These are phyloP conservation scores for Capitulum mitella DNA, from an alignment of 2,888 invertebrate genomes.

Conservation along the genomic window DNA sequence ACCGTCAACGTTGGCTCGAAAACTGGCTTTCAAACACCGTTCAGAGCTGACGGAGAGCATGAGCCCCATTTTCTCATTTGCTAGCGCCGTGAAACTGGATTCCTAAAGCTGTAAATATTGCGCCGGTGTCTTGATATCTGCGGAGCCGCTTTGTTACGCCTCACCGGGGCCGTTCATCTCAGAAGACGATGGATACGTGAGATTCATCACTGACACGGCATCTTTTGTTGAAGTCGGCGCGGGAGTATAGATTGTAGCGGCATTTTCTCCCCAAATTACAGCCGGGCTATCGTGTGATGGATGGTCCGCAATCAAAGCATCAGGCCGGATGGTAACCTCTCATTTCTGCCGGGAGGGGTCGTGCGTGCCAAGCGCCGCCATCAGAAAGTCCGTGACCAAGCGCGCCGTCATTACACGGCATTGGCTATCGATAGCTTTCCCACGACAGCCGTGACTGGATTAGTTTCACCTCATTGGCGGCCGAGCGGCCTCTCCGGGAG, in stretches of 20 bases:
- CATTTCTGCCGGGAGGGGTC: not conserved
- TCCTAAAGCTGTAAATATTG: not conserved
- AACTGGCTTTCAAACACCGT: no score
- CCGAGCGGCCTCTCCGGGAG: no score
- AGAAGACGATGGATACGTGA: not conserved
- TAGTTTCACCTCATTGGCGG: no score
- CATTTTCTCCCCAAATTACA: conserved; percentile 1
- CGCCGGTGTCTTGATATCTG: not conserved
- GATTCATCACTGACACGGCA: not conserved
- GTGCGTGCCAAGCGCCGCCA: not conserved
- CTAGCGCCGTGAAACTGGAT: not conserved
- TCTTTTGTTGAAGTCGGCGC: not conserved
- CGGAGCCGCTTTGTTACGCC: not conserved
- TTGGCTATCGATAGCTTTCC: no score
- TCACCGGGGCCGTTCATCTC: not conserved
- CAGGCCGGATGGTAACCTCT: not conserved
- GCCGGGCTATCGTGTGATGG: not conserved
- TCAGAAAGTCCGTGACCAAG: not conserved
- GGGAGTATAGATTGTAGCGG: not conserved
- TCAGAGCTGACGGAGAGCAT: no score
- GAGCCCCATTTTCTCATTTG: no score
- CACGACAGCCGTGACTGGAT: no score
- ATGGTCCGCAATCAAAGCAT: not conserved
- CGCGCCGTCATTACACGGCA: not conserved
- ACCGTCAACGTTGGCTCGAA: no score